A percentile compares a stretch with the other conserved stretches of the same genome.
Evolutionary conservation across 1,140 invertebrate genomes (phyloP).

Genomic region (Laupala kohalensis): DNA sequence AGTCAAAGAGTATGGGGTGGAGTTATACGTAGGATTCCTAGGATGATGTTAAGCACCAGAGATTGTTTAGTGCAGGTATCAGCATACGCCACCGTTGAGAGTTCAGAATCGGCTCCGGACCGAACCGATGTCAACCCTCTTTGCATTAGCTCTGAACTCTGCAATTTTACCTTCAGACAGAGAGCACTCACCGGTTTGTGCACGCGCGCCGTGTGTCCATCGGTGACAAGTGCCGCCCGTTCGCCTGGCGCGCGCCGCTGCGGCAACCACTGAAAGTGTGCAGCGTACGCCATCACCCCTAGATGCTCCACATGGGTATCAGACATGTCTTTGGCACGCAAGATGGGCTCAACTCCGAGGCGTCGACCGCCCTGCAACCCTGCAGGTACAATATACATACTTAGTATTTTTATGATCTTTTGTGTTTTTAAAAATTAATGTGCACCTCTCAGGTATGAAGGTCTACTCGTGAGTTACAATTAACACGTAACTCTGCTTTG

Average conservation of each 20-base stretch:
- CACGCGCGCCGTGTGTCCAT: slow-evolving; percentile 67
- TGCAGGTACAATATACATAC: slow-evolving; percentile 18
- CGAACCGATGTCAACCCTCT: too few relatives aligned
- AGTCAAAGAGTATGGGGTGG: too few relatives aligned
- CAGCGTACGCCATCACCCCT: slow-evolving; percentile 89
- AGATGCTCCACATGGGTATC: slow-evolving; percentile 89
- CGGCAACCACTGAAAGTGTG: slow-evolving; percentile 75
- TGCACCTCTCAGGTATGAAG: too few relatives aligned
- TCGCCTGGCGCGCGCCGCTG: slow-evolving; percentile 67
- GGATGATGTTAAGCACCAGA: too few relatives aligned
- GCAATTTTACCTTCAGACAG: too few relatives aligned
- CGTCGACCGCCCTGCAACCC: slow-evolving; percentile 46
- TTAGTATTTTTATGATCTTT: not conserved
- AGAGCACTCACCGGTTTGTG: slow-evolving; percentile 55
- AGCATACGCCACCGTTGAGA: too few relatives aligned
- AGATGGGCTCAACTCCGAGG: slow-evolving; percentile 71
- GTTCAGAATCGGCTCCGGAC: too few relatives aligned
- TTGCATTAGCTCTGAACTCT: too few relatives aligned
- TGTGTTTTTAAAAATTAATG: not conserved
- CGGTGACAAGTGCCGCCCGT: slow-evolving; percentile 56
- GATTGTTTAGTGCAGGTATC: too few relatives aligned
- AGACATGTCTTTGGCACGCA: slow-evolving; percentile 86
- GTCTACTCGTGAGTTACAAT: too few relatives aligned
- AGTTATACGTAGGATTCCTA: too few relatives aligned
- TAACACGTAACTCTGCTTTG: too few relatives aligned